Conservation (phyloP, 2,888 invertebrate species). For the Lacanobia oleracea region DNA sequence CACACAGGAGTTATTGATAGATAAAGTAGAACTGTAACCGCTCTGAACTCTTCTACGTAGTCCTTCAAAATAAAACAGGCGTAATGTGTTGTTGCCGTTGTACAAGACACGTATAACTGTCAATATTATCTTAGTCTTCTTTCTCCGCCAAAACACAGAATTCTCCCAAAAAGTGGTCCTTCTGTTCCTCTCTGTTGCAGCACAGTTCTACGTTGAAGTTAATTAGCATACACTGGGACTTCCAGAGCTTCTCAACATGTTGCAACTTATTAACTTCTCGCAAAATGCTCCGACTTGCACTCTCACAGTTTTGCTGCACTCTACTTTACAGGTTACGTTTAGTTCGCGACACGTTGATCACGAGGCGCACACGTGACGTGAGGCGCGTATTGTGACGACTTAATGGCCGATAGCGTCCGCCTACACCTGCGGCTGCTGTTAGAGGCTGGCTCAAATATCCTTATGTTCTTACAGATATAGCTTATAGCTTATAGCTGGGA, state of each 20-base stretch:
- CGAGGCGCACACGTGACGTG: slow-evolving; percentile 21
- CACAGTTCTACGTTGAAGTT: slow-evolving; percentile 18
- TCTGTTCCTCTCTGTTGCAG: not conserved
- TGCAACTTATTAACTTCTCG: slow-evolving; percentile 28
- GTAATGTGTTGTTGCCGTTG: not conserved
- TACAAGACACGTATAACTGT: too few relatives aligned
- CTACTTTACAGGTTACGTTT: slow-evolving; percentile 16
- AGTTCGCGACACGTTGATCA: not conserved
- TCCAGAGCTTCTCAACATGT: slow-evolving; percentile 33
- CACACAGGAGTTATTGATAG: too few relatives aligned
- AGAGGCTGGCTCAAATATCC: not conserved
- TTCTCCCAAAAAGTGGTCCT: not conserved
- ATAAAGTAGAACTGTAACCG: too few relatives aligned
- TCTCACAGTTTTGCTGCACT: not conserved
- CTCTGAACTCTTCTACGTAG: too few relatives aligned
- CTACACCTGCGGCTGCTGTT: slow-evolving; percentile 28
- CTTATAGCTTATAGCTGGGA: too few relatives aligned
- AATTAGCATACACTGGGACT: slow-evolving; percentile 36
- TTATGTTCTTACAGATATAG: too few relatives aligned
- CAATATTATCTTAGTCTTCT: not conserved
- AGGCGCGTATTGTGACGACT: not conserved
- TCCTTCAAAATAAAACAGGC: too few relatives aligned
- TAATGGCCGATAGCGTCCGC: not conserved
- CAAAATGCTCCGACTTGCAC: not conserved
- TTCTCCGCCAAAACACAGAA: not conserved